Base-by-base conservation (phyloP, 2,797 vertebrate genomes). In the Aphelocoma californica region DNA sequence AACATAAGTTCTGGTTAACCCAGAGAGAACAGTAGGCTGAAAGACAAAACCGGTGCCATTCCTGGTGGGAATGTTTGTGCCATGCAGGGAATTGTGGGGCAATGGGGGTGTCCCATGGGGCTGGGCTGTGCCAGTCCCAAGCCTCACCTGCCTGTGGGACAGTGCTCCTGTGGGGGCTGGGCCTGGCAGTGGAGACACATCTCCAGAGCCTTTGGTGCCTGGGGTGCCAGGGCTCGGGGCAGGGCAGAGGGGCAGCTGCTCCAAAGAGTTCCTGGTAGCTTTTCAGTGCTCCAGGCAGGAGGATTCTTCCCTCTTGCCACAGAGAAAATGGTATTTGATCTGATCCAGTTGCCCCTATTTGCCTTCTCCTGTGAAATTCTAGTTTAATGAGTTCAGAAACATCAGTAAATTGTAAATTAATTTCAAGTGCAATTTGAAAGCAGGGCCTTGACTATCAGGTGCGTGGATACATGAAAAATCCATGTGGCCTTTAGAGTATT, bases 41-140 rank as follows among this genome's bases (percentile, higher is more conserved):
- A 42, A 60, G 45, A n/a, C 40, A 64, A 21, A 56, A 14, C 17
- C 3, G 17, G 4, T 24, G 48, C n/a, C 5, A 1, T 66, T 61
- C 38, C 26, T 45, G 54, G 10, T 36, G 84, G 60, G 80, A 45
- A 36, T 0, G 2, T 61, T 8, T 18, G 44, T 58, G 32, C 48
- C 32, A 2, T 1, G 17, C 26, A 15, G 82, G 32, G 9, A 32
- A 1, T 1, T 17, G n/a, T 17, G 26, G 6, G 47, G 50, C 5
- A 2, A 2, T 9, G 67, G 54, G 44, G 14, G 9, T 26, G 26
- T 89, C 10, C 47, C 4, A 5, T 1, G 40, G 83, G 90, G 36
- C n/a, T 17, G 2, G 66, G 29, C 57, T 36, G 53, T 7, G 9
- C 48, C 65, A 25, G 72, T 69, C 29, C 51, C 51, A 5, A n/a